Base-by-base conservation (phyloP, 2,113 vertebrate species). In the Solea senegalensis region DNA sequence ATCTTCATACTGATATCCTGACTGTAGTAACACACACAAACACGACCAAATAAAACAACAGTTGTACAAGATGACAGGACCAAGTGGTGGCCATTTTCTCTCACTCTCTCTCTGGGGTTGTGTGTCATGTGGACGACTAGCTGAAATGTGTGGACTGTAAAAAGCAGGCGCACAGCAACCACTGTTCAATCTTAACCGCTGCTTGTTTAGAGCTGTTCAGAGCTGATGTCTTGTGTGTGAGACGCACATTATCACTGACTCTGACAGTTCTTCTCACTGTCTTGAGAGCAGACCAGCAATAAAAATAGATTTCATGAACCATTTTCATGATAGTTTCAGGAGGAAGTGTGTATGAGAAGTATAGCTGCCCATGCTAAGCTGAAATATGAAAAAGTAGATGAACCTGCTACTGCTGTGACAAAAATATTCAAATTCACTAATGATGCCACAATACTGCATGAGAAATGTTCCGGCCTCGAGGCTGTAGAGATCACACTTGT, bases 71-170 rank as follows among this genome's bases (percentile, higher is more conserved):
- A 21, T 21, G 21, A 21, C 21, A 21, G 21, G 21, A 21, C 21
- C 21, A 21, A 21, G 21, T 21, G 21, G 21, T 1, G 21, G 21
- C 21, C 21, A 1, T 21, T 21, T 21, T 21, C 21, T 21, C 21
- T 21, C 21, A 21, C 21, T 21, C 21, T 21, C 21, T 21, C 21
- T 21, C 21, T 54, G 41, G 71, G 15, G 15, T 70, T 65, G 65
- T 65, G 46, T 56, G 51, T 34, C 5, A 6, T 34, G 34, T 6
- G 34, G 34, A 34, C 34, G 34, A 34, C 60, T 49, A 15, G 41
- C 66, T 61, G 65, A 79, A 21, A 68, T 16, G 62, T 44, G 44
- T 69, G 61, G 63, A 77, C 28, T 66, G 78, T 40, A 59, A 83
- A 70, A 78, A 82, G 9, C 44, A 61, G 65, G n/a, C 9, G 58